A percentile compares a stretch with the other conserved stretches of the same genome.
Conservation (phyloP, 2,797 vertebrate species). For the Enteromius anoplus region DNA sequence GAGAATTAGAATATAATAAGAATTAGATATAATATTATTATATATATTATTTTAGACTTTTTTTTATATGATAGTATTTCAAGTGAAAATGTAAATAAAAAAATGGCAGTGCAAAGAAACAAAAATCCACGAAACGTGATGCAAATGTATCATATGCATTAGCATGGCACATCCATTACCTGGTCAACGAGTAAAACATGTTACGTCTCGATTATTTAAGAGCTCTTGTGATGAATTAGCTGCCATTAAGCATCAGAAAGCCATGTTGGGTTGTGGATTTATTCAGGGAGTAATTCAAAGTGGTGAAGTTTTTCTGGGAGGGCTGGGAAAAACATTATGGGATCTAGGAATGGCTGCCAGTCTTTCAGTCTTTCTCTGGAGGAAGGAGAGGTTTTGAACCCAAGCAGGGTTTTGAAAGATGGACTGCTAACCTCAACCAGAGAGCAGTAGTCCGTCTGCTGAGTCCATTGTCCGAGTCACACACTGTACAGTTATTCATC, state of each 20-base stretch:
- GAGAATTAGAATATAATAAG: neutral
- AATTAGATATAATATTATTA: too few relatives aligned
- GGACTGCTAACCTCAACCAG: slow-evolving; percentile 63
- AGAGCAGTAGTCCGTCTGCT: slow-evolving; percentile 70
- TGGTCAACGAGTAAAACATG: slow-evolving; percentile 41
- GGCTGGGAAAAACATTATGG: slow-evolving; percentile 78
- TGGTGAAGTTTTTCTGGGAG: slow-evolving; percentile 60
- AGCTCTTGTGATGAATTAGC: slow-evolving; percentile 39
- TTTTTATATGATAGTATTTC: too few relatives aligned
- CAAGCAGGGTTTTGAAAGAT: slow-evolving; percentile 67
- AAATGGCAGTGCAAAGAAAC: neutral
- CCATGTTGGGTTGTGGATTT: slow-evolving; percentile 60
- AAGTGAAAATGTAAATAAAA: neutral
- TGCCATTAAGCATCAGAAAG: slow-evolving; percentile 58
- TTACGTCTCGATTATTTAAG: slow-evolving; percentile 25
- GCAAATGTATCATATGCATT: neutral
- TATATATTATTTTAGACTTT: too few relatives aligned
- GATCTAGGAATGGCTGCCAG: slow-evolving; percentile 71
- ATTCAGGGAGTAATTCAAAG: slow-evolving; percentile 65
- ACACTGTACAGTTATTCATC: slow-evolving; percentile 58
- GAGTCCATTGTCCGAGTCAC: slow-evolving; percentile 76
- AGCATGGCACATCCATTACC: neutral
- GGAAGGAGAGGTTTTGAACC: slow-evolving; percentile 72
- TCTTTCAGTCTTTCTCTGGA: slow-evolving; percentile 68
- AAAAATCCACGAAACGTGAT: neutral